A percentile compares a stretch with the other conserved stretches of the same genome.
Evolutionary conservation across 2,888 invertebrate genomes (phyloP).

Genomic region (Drosophila prostipennis): DNA sequence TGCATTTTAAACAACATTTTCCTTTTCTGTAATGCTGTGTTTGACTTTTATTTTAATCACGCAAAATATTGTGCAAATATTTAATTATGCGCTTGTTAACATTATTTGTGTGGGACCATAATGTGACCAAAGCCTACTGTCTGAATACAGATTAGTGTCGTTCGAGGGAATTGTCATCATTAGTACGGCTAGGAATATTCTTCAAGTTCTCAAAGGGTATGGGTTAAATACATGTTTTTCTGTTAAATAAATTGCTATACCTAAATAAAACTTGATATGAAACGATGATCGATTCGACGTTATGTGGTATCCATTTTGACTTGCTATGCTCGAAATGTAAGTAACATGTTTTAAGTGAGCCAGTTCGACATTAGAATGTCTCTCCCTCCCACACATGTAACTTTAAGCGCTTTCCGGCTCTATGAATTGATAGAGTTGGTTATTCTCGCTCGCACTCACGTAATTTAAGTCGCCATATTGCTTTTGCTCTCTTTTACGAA

Average conservation of each 20-base stretch:
- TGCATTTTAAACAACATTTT: constrained; percentile 60
- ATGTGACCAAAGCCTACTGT: constrained; percentile 43
- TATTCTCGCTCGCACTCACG: too few species aligned
- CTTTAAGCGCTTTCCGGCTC: too few species aligned
- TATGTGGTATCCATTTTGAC: too few species aligned
- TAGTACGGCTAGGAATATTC: not conserved
- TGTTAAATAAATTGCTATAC: not conserved
- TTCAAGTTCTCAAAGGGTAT: not conserved
- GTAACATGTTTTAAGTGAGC: too few species aligned
- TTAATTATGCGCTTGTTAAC: constrained; percentile 76
- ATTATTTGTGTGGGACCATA: constrained; percentile 63
- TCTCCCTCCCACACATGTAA: too few species aligned
- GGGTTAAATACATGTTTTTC: not conserved
- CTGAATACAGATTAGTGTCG: constrained; percentile 40
- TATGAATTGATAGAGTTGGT: too few species aligned
- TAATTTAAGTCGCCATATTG: too few species aligned
- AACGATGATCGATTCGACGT: too few species aligned
- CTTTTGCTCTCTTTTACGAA: too few species aligned
- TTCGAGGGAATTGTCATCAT: constrained; percentile 8
- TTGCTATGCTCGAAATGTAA: too few species aligned
- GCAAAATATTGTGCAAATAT: constrained; percentile 71
- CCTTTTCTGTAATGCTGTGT: constrained; percentile 36
- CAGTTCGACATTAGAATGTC: too few species aligned
- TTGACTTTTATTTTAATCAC: constrained; percentile 73
- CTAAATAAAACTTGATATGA: too few species aligned